Percentiles rank a stretch among this genome's conserved stretches.
Evolutionary conservation across 2,888 invertebrate genomes (phyloP).

Genomic region (Laspeyria flexula): DNA sequence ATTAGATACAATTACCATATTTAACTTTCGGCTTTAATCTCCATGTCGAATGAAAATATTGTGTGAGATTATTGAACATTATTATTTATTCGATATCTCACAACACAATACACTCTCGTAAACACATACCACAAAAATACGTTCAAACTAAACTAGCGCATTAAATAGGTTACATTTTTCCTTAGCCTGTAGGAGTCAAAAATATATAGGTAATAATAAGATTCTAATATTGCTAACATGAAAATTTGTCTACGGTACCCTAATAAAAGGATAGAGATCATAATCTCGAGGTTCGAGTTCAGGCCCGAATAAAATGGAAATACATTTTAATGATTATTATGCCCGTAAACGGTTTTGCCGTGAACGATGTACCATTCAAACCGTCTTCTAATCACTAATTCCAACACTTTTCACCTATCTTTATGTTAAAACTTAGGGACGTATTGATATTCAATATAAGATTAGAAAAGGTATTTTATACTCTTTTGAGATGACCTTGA

Average conservation of each 20-base stretch:
- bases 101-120: no score
- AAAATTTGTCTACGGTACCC: slow-evolving; percentile 52
- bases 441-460: slow-evolving; percentile 5
- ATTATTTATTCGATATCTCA: no score
- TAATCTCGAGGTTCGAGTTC: slow-evolving; percentile 78
- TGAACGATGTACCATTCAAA: slow-evolving; percentile 69
- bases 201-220: no score
- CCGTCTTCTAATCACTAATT: slow-evolving; percentile 68
- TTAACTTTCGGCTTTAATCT: no score
- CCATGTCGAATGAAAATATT: no score
- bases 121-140: no score
- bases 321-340: slow-evolving; percentile 84
- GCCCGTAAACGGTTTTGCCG: slow-evolving; percentile 76
- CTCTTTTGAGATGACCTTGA: not conserved
- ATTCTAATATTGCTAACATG: no score
- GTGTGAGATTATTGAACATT: no score
- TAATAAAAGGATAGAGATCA: slow-evolving; percentile 81
- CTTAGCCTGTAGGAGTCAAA: no score
- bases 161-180: no score
- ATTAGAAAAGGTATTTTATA: not conserved
- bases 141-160: no score
- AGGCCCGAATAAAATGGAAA: slow-evolving; percentile 81
- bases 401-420: slow-evolving; percentile 71
- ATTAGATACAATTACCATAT: no score
- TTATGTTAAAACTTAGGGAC: slow-evolving; percentile 16